Evolutionary conservation across 2,888 invertebrate genomes (phyloP).

Genomic region (Hedychridium roseum): DNA sequence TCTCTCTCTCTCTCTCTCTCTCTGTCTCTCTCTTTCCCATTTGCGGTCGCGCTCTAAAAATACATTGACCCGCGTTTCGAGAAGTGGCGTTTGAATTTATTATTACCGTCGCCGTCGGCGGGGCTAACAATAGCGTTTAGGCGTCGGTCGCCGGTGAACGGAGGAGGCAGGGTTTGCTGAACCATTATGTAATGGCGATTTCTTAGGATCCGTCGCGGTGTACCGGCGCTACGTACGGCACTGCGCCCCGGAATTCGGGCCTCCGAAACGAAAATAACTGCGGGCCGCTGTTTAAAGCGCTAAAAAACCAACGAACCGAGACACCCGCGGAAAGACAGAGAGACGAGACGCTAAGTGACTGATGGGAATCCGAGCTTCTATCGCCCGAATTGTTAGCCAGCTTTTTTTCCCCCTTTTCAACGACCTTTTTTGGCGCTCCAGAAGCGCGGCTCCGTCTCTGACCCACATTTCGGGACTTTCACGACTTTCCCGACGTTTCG

Average conservation of each 20-base stretch:
- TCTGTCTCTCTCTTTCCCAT: constrained; percentile 11
- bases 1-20: constrained; percentile 18
- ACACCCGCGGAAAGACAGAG: no score
- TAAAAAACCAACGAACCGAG: no score
- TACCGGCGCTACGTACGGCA: constrained; percentile 8
- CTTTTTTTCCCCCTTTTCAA: no score
- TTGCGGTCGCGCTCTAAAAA: constrained; percentile 48
- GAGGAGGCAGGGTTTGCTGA: constrained; percentile 55
- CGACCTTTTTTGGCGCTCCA: no score
- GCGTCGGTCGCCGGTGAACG: constrained; percentile 29
- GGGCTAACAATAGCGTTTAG: constrained; percentile 53
- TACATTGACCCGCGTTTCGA: constrained; percentile 59
- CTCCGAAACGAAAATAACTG: constrained; percentile 22
- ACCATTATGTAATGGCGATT: constrained; percentile 49
- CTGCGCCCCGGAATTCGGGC: constrained; percentile 15
- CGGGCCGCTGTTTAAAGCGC: no score
- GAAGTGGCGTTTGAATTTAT: constrained; percentile 58
- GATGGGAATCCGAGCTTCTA: no score
- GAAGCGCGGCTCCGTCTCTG: no score
- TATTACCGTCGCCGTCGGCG: constrained; percentile 48
- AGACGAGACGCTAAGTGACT: no score
- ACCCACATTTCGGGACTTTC: no score
- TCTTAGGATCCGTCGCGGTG: neutral
- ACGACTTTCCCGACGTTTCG: no score
- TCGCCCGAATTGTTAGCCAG: no score